Evolutionary conservation across 2,113 vertebrate genomes (phyloP), one percentile per base, ranked within the genome.

Genomic region (Bambusicola thoracicus): DNA sequence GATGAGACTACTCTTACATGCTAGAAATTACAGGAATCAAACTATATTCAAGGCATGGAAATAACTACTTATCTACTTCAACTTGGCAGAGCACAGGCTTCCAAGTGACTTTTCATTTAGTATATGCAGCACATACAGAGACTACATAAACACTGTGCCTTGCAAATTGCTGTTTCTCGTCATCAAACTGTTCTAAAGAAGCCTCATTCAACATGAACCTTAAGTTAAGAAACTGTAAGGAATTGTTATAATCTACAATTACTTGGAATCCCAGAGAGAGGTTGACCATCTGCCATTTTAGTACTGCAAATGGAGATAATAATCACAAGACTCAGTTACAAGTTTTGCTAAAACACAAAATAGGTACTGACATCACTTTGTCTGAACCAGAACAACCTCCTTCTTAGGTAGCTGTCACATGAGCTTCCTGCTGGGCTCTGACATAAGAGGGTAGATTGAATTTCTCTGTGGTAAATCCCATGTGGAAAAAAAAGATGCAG

Each of bases 161-260:
- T 91, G 46, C 25, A 91, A 70, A 61, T 68, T 77, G 20, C 91
- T 76, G 29, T 69, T 73, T 85, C 63, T 68, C 59, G 24, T 58
- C 41, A 63, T 91, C 20, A 34, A 74, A 29, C 43, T 63, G 34
- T 76, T 85, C 75, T 30, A 22, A 90, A 83, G 41, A 85, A 70
- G 38, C 43, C 59, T 85, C 30, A 76, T 63, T 89, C 38, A 49
- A 93, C 21, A 41, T 73, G 75, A 91, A 91, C 95, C 85, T 87
- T 67, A 92, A 90, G 32, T 67, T 91, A 80, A 89, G 53, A 80
- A 89, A 73, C 78, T 85, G 30, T 53, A 90, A 79, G 46, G 67
- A 81, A 59, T 59, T 91, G 44, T 25, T 79, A 56, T 6, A 78
- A 82, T 55, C 68, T 58, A 43, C 58, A 87, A 27, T 83, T 80